Percentiles rank a stretch among this genome's conserved stretches.
Conservation (phyloP, 2,797 vertebrate species). For the Malurus leucopterus region DNA sequence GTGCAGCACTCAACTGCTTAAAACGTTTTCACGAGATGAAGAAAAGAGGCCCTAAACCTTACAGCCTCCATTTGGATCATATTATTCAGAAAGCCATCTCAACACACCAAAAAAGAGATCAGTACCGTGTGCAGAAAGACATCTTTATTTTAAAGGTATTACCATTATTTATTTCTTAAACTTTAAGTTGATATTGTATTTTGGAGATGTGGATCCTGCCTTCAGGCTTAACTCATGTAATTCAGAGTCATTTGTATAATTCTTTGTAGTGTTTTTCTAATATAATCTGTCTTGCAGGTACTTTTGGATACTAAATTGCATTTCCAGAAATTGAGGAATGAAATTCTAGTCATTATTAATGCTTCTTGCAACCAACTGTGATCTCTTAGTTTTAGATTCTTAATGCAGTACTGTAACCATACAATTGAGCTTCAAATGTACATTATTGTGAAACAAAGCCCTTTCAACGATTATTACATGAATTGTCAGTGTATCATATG, state of each 20-base stretch:
- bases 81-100: constrained; percentile 92
- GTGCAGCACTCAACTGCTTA: constrained; percentile 92
- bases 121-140: constrained; percentile 89
- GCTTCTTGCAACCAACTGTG: accelerated
- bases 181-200: not conserved
- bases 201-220: not conserved
- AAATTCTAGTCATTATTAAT: not conserved
- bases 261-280: not conserved
- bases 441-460: not conserved
- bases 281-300: not conserved
- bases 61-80: constrained; percentile 95
- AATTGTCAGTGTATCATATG: not conserved
- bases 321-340: not conserved
- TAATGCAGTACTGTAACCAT: not conserved
- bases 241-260: not conserved
- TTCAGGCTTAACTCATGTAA: not conserved
- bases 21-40: constrained; percentile 98
- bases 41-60: constrained; percentile 90
- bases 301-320: not conserved
- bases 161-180: not conserved
- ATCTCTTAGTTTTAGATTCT: not conserved
- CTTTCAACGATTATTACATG: not conserved
- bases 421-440: not conserved
- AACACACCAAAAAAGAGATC: constrained; percentile 85
- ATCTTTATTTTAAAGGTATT: constrained; percentile 94